Evolutionary conservation across 2,113 vertebrate genomes (phyloP).

Genomic region (Phaethornis superciliosus): DNA sequence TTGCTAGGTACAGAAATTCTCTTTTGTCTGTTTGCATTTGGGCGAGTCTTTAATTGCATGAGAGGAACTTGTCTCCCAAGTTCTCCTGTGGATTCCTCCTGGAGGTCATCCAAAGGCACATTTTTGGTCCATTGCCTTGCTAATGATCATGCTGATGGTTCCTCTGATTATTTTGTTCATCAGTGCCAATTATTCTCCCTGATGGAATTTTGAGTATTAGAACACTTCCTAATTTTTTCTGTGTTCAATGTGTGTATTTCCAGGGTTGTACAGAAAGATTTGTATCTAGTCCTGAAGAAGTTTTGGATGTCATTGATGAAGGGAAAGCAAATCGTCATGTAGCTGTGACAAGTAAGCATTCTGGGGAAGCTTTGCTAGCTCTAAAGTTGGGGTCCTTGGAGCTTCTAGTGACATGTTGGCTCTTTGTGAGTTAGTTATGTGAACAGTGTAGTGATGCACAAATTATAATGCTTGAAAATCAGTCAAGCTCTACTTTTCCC

Average conservation of each 20-base stretch:
- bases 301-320: slow-evolving; percentile 96
- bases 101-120: accelerated
- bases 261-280: slow-evolving; percentile 97
- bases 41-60: background rate
- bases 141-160: accelerated
- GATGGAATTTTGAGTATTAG: background rate
- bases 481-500: no score
- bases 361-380: background rate
- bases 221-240: background rate
- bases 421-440: accelerated
- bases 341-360: slow-evolving; percentile 91
- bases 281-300: slow-evolving; percentile 95
- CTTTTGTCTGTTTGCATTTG: background rate
- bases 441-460: accelerated
- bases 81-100: background rate
- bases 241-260: background rate
- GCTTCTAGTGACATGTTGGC: background rate
- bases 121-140: background rate
- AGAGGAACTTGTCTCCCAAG: background rate
- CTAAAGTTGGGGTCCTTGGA: accelerated
- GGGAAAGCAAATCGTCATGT: slow-evolving; percentile 95
- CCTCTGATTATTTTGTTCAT: background rate
- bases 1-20: background rate
- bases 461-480: accelerated
- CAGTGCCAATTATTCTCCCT: background rate